Evolutionary conservation across 2,797 vertebrate genomes (phyloP).

Genomic region (Gorsachius magnificus): DNA sequence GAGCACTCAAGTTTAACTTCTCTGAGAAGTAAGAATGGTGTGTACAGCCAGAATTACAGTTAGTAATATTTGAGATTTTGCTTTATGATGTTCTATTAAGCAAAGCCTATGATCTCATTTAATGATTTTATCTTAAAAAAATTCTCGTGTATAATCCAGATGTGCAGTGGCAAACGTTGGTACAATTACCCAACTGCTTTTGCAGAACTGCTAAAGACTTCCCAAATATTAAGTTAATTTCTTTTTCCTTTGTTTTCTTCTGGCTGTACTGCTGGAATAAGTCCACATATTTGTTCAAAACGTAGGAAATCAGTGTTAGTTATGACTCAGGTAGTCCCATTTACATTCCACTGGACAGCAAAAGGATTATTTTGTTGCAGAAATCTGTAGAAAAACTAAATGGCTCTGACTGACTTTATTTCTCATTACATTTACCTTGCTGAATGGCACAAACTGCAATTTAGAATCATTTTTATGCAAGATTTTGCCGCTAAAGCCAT

Average conservation of each 20-base stretch:
- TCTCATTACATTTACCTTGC: neutral
- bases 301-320: neutral
- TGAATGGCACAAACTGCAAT: neutral
- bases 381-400: neutral
- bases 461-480: neutral
- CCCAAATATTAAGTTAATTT: neutral
- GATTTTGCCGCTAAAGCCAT: neutral
- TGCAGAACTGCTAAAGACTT: neutral
- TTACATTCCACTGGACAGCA: neutral
- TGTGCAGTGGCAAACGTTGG: accelerated
- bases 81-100: neutral
- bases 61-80: neutral
- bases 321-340: neutral
- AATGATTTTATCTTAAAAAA: neutral
- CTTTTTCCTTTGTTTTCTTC: neutral
- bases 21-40: neutral
- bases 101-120: neutral
- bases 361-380: neutral
- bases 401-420: neutral
- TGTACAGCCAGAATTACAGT: neutral
- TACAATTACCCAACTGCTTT: neutral
- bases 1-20: neutral
- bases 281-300: neutral
- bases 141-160: neutral
- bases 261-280: neutral